A percentile compares a stretch with the other conserved stretches of the same genome.
phyloP scores from a whole-genome alignment of 1,140 invertebrate genomes.

The Lepidurus apus region DNA sequence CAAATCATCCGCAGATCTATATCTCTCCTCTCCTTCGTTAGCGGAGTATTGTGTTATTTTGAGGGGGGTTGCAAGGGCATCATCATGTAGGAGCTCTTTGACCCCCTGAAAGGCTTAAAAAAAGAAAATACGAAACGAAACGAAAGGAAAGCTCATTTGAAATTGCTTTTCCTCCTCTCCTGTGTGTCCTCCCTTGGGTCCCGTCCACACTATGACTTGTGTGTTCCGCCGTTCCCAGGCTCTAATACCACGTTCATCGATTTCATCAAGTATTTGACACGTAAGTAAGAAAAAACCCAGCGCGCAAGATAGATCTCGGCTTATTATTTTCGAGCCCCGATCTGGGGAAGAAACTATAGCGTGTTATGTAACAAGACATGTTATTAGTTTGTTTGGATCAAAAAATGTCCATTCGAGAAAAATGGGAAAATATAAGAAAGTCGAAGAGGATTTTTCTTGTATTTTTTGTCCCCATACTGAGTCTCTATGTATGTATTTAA shows the following conservation, averaged over 20 bases:
- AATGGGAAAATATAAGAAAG: neutral
- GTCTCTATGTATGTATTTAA: too few species aligned
- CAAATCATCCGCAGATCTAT: too few species aligned
- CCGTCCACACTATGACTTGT: constrained; percentile 12
- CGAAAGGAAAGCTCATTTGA: constrained; percentile 2
- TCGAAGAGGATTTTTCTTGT: too few species aligned
- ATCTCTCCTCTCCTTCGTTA: too few species aligned
- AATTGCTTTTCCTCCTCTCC: neutral
- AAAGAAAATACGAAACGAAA: neutral
- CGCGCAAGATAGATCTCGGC: neutral
- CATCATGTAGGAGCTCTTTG: too few species aligned
- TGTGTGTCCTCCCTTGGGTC: neutral
- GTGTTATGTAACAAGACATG: constrained; percentile 14
- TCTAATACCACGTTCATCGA: constrained; percentile 29
- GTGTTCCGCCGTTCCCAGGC: constrained; percentile 12
- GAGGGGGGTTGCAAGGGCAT: too few species aligned
- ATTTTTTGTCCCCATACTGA: too few species aligned
- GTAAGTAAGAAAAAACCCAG: constrained; percentile 26
- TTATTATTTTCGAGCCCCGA: neutral
- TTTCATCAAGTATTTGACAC: constrained; percentile 33
- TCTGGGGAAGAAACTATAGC: neutral
- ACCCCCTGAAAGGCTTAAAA: neutral
- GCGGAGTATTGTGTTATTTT: too few species aligned
- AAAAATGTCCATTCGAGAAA: neutral
- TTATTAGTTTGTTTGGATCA: neutral